phyloP scores from a whole-genome alignment of 2,797 vertebrate genomes.

The Sternotherus odoratus region DNA sequence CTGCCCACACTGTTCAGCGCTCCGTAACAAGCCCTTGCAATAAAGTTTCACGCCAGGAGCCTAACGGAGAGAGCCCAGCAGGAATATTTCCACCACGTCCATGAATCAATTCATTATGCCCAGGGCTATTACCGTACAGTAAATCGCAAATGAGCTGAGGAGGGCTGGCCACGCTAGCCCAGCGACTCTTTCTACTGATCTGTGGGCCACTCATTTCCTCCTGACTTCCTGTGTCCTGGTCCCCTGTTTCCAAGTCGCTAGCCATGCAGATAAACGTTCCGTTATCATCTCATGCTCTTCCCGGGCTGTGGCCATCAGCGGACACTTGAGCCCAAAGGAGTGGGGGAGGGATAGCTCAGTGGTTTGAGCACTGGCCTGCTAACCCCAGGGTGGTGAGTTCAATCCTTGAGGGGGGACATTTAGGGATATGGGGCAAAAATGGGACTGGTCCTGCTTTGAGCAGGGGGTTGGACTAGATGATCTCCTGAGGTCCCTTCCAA shows the following conservation, averaged over 20 bases:
- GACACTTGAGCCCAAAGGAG: conserved; percentile 50
- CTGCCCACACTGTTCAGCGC: conserved; percentile 58
- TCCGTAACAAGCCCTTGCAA: background rate
- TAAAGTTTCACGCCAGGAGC: background rate
- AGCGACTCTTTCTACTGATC: background rate
- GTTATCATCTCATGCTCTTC: conserved; percentile 5
- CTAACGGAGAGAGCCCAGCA: background rate
- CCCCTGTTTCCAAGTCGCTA: background rate
- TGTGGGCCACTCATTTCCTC: background rate
- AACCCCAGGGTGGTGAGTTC: no score
- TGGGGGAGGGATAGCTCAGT: no score
- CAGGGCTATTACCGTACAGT: background rate
- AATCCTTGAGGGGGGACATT: no score
- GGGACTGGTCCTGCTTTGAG: no score
- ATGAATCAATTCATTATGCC: conserved; percentile 66
- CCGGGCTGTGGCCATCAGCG: conserved; percentile 38
- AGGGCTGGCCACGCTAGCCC: background rate
- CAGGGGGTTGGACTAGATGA: no score
- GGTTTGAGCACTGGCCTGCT: no score
- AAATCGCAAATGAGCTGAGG: background rate
- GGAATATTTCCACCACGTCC: conserved; percentile 45
- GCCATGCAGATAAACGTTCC: background rate
- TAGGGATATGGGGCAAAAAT: no score
- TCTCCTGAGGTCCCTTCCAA: no score
- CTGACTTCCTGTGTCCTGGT: background rate